A percentile compares a stretch with the other conserved stretches of the same genome.
phyloP scores from a whole-genome alignment of 2,888 invertebrate species.

The Saturnia japonica region DNA sequence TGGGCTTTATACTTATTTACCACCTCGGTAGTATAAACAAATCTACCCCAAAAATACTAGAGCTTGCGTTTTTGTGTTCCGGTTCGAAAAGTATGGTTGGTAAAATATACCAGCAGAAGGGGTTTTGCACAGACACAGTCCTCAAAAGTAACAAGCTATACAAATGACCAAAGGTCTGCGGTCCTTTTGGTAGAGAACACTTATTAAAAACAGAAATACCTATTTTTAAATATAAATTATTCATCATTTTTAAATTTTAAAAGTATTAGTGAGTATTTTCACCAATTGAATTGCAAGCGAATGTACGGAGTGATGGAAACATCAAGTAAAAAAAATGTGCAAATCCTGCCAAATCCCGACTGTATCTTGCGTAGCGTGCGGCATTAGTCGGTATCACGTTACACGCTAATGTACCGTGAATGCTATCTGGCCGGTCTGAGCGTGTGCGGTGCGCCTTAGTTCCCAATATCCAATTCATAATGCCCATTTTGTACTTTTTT shows the following conservation, averaged over 20 bases:
- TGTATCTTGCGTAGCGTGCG: slow-evolving; percentile 19
- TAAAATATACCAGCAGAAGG: too few relatives aligned
- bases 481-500: slow-evolving; percentile 1
- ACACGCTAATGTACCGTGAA: slow-evolving; percentile 41
- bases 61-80: too few relatives aligned
- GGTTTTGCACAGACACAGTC: too few relatives aligned
- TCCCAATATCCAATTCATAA: slow-evolving; percentile 15
- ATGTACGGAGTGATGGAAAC: neutral
- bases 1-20: too few relatives aligned
- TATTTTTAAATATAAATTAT: neutral
- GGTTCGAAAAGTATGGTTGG: too few relatives aligned
- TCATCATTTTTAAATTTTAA: neutral
- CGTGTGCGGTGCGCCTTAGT: slow-evolving; percentile 33
- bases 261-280: neutral
- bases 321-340: slow-evolving; percentile 15
- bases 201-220: too few relatives aligned
- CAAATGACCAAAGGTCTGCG: too few relatives aligned
- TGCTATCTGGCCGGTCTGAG: slow-evolving; percentile 24
- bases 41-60: too few relatives aligned
- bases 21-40: too few relatives aligned
- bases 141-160: too few relatives aligned
- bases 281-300: neutral
- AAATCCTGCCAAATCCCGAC: slow-evolving; percentile 30
- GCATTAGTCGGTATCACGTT: slow-evolving; percentile 31
- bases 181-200: too few relatives aligned